A percentile compares a stretch with the other conserved stretches of the same genome.
phyloP scores from a whole-genome alignment of 2,797 vertebrate genomes.

The Carcharodon carcharias region DNA sequence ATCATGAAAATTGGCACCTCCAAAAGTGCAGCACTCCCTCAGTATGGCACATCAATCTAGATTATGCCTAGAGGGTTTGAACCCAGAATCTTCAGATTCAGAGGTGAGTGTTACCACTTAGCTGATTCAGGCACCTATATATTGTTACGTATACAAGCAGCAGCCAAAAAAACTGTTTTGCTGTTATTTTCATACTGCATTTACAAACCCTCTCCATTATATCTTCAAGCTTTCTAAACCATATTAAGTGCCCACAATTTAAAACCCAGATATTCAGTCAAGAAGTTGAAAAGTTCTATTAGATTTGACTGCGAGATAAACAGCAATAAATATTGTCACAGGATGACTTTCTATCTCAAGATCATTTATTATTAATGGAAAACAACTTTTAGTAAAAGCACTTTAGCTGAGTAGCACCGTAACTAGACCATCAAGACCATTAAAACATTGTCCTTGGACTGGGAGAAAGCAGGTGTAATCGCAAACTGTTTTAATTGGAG shows the following conservation, averaged over 20 bases:
- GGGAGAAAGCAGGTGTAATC: neutral
- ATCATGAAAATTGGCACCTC: neutral
- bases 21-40: neutral
- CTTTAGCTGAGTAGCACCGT: neutral
- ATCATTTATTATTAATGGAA: slow-evolving; percentile 11
- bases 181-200: neutral
- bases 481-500: neutral
- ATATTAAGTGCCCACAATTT: neutral
- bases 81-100: neutral
- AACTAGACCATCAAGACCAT: neutral
- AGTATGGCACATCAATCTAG: neutral
- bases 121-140: neutral
- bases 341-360: neutral
- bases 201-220: neutral
- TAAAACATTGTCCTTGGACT: neutral
- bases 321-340: neutral
- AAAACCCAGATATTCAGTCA: neutral
- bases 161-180: too few species aligned
- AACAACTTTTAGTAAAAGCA: neutral
- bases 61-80: neutral
- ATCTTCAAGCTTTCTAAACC: neutral
- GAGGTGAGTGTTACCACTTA: neutral
- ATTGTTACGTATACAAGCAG: neutral
- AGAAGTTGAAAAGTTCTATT: neutral
- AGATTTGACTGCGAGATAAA: slow-evolving; percentile 15